These are phyloP conservation scores for Characodon lateralis DNA, from an alignment of 2,797 vertebrate genomes.

Conservation along the genomic window DNA sequence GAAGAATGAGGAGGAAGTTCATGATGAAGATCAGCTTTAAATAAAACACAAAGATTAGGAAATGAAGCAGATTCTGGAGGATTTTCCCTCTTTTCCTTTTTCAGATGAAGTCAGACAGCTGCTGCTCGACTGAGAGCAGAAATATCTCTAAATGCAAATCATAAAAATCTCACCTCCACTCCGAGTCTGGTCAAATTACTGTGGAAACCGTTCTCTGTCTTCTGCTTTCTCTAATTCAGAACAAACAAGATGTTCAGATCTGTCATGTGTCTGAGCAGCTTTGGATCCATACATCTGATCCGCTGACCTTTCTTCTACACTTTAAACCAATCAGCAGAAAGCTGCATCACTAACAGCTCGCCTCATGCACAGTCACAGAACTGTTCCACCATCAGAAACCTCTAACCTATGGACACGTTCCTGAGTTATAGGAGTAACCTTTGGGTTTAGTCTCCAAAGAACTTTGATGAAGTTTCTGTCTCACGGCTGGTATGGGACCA, in stretches of 20 bases:
- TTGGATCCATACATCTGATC: too few species aligned
- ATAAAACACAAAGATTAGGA: neutral
- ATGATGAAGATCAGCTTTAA: neutral
- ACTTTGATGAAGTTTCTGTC: neutral
- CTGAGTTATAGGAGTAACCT: neutral
- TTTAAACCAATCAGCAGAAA: too few species aligned
- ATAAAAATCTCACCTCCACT: neutral
- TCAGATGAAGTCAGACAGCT: slow-evolving; percentile 2
- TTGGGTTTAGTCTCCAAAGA: neutral
- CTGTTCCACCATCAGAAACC: too few species aligned
- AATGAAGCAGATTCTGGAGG: neutral
- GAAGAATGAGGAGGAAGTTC: neutral
- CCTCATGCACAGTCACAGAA: neutral
- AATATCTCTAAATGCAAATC: neutral
- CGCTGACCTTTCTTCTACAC: too few species aligned
- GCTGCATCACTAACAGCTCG: too few species aligned
- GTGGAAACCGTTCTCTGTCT: neutral
- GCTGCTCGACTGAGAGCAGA: neutral
- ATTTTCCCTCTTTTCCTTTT: neutral
- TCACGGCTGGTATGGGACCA: too few species aligned
- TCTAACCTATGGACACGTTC: neutral
- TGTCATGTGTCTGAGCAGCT: too few species aligned
- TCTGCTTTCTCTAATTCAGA: neutral
- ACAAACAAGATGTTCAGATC: slow-evolving; percentile 2
- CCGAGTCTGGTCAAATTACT: neutral